Conservation (phyloP, 92 coral and sea anemone genomes). For the Parazoanthus darwini region DNA sequence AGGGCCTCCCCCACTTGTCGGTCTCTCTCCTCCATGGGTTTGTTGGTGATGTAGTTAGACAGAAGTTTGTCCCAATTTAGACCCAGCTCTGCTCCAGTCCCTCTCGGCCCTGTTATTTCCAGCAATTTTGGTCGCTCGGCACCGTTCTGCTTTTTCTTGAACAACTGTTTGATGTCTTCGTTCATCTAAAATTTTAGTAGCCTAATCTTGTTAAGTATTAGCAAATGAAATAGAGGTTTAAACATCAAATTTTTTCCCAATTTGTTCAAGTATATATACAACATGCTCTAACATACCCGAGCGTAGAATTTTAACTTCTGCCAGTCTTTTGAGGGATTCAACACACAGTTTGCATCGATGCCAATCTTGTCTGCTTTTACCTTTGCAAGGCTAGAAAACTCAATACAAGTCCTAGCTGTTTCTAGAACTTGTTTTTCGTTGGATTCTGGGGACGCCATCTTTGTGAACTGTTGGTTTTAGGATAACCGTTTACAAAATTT, state of each 20-base stretch:
- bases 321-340: slow-evolving; percentile 29
- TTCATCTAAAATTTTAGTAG: slow-evolving; percentile 1
- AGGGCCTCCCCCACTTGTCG: slow-evolving; percentile 16
- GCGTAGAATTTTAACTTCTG: slow-evolving; percentile 23
- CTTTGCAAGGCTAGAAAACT: slow-evolving; percentile 14
- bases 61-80: slow-evolving; percentile 27
- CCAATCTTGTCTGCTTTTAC: slow-evolving; percentile 26
- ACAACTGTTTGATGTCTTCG: slow-evolving; percentile 26
- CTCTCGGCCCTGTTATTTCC: slow-evolving; percentile 34
- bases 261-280: background rate
- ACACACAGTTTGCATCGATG: slow-evolving; percentile 9
- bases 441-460: slow-evolving; percentile 28
- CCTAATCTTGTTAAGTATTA: background rate
- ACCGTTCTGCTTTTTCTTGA: slow-evolving; percentile 33
- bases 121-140: slow-evolving; percentile 18
- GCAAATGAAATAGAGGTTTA: background rate
- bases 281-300: background rate
- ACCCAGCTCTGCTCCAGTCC: slow-evolving; percentile 30
- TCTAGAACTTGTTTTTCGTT: slow-evolving; percentile 23
- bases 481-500: background rate
- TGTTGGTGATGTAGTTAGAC: slow-evolving; percentile 7
- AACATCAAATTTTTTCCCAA: background rate
- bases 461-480: background rate
- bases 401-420: slow-evolving; percentile 16
- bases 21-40: slow-evolving; percentile 27